Evolutionary conservation across 2,888 invertebrate genomes (phyloP).

Genomic region (Laspeyria flexula): DNA sequence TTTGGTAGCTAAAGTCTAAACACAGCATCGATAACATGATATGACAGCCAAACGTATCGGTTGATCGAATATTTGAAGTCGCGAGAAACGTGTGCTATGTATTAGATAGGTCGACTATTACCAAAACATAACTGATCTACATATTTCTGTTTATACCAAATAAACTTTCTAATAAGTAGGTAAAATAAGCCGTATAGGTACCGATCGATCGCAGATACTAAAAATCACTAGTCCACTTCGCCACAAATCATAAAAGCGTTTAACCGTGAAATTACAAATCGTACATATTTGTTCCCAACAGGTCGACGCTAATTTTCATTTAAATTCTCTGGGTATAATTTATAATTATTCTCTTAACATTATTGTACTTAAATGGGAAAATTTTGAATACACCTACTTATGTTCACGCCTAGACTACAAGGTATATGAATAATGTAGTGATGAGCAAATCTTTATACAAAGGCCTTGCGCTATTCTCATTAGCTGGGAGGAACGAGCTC

Average conservation of each 20-base stretch:
- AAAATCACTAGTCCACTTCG: neutral
- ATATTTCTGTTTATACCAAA: too few relatives aligned
- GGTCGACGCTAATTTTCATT: conserved; percentile 61
- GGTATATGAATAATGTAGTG: conserved; percentile 35
- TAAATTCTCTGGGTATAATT: conserved; percentile 59
- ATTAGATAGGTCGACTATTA: too few relatives aligned
- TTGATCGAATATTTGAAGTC: too few relatives aligned
- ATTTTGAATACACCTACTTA: conserved; percentile 28
- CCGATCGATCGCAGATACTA: neutral
- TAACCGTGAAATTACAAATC: conserved; percentile 41
- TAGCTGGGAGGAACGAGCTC: conserved; percentile 73
- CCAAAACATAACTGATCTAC: too few relatives aligned
- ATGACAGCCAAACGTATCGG: too few relatives aligned
- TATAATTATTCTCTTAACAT: conserved; percentile 47
- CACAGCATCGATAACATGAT: too few relatives aligned
- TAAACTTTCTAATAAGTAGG: too few relatives aligned
- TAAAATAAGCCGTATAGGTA: too few relatives aligned
- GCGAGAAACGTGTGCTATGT: too few relatives aligned
- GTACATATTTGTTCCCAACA: conserved; percentile 69
- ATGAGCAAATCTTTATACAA: conserved; percentile 24
- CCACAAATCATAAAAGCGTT: conserved; percentile 24
- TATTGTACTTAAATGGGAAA: conserved; percentile 43
- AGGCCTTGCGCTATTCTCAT: conserved; percentile 59
- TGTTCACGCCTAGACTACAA: conserved; percentile 43
- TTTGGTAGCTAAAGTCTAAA: too few relatives aligned